Evolutionary conservation across 2,113 vertebrate genomes (phyloP).

Genomic region (Amia ocellicauda): DNA sequence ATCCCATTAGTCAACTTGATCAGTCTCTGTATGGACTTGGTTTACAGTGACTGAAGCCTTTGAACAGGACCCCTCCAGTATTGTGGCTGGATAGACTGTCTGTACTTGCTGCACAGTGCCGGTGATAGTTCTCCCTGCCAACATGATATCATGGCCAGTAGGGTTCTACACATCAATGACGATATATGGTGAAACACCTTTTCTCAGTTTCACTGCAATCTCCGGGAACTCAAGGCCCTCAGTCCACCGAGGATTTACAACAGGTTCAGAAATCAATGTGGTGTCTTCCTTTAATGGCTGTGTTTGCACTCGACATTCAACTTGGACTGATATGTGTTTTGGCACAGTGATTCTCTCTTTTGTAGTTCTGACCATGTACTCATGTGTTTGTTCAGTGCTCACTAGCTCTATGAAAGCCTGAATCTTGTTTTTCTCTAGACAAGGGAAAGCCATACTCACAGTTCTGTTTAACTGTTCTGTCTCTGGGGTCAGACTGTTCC

Average conservation of each 20-base stretch:
- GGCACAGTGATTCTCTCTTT: constrained; percentile 18
- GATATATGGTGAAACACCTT: background rate
- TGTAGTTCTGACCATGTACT: constrained; percentile 23
- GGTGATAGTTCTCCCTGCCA: constrained; percentile 4
- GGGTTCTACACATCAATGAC: constrained; percentile 17
- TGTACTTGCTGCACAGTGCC: constrained; percentile 12
- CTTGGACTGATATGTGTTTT: constrained; percentile 15
- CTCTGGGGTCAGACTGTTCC: too few species aligned
- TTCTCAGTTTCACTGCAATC: background rate
- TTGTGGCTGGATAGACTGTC: background rate
- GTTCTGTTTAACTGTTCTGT: too few species aligned
- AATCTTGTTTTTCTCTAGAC: background rate
- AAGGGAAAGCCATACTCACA: constrained; percentile 19
- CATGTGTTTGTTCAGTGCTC: background rate
- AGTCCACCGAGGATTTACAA: constrained; percentile 18
- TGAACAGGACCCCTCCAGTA: too few species aligned
- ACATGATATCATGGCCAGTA: constrained; percentile 16
- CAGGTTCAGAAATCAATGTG: constrained; percentile 24
- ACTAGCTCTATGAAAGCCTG: constrained; percentile 16
- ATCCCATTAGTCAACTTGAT: constrained; percentile 9
- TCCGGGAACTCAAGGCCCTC: constrained; percentile 24
- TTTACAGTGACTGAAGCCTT: background rate
- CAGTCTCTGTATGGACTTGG: background rate
- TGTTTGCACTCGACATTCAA: constrained; percentile 22
- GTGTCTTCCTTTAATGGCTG: background rate